Base-by-base conservation (phyloP, 2,113 vertebrate species). In the Sclerurus mexicanus region DNA sequence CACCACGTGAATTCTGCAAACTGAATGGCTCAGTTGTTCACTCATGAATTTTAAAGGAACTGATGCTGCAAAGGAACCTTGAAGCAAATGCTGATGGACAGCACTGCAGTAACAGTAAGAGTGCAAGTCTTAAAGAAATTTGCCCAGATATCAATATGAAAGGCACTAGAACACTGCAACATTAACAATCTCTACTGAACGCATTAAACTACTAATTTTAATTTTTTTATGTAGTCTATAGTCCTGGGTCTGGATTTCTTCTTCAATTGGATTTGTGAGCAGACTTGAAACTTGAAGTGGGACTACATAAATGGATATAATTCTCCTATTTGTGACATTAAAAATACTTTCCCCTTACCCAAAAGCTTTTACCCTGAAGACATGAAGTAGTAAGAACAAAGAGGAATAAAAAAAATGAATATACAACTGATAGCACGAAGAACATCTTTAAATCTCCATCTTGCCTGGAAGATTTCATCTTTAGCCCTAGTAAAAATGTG, bases 271-370 rank as follows among this genome's bases (percentile, higher is more conserved):
- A 60, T 59, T 81, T 78, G 21, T 39, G 16, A 75, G 27, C 27
- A 49, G 58, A 89, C 47, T 66, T 71, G 46, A 25, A 87, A 69
- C 52, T 24, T 81, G 35, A 89, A 68, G 53, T 31, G 84, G n/a
- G 28, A 44, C 73, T 76, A 87, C 17, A 66, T 49, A 87, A 77
- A 71, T n/a, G 27, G 50, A 66, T 92, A 88, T 91, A 64, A 40
- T 72, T 92, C 56, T 85, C 67, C 55, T 85, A 46, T 42, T 64
- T 76, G 47, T 72, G 76, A 53, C 71, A 87, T 81, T 44, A 81
- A 87, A 93, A 97, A 95, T 40, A 83, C 53, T 84, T 94, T 94
- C 90, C 93, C 96, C 96, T 97, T 97, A 97, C 97, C 97, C 91
- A 94, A 90, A 93, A 94, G 55, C 55, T 96, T 95, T 83, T 96